These are phyloP conservation scores for Peromyscus eremicus DNA, from an alignment of 2,797 vertebrate genomes.

Conservation along the genomic window DNA sequence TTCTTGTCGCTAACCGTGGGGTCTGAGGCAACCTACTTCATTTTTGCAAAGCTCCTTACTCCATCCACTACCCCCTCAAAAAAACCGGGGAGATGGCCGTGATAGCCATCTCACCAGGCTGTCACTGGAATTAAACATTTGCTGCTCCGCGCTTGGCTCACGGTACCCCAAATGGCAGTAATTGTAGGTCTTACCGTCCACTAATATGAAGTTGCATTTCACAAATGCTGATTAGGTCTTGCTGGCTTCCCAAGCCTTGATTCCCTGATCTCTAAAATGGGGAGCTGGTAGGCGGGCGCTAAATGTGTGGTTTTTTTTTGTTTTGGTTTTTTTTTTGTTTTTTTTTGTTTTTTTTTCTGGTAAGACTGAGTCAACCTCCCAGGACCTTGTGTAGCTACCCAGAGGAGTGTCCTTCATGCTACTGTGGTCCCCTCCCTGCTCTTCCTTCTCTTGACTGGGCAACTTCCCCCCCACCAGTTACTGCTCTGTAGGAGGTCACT, in stretches of 20 bases:
- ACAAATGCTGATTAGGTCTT: constrained; percentile 62
- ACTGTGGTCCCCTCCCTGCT: background rate
- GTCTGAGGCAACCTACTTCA: background rate
- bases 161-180: background rate
- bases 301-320: background rate
- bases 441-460: too few species aligned
- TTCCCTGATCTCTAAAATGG: constrained; percentile 55
- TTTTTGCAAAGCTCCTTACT: background rate
- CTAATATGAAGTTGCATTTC: constrained; percentile 59
- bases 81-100: background rate
- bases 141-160: background rate
- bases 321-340: too few species aligned
- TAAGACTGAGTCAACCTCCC: background rate
- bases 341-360: background rate
- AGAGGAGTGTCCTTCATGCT: background rate
- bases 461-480: constrained; percentile 89
- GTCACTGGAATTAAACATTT: background rate
- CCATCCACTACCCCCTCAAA: background rate
- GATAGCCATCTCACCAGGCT: background rate
- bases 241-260: constrained; percentile 38
- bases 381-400: background rate
- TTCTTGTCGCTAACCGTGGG: background rate
- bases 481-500: constrained; percentile 91
- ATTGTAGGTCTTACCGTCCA: constrained; percentile 32
- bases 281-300: constrained; percentile 5